Evolutionary conservation across 1,140 invertebrate species (phyloP), one percentile per base, ranked within the genome.

Genomic region (Papilio glaucus): DNA sequence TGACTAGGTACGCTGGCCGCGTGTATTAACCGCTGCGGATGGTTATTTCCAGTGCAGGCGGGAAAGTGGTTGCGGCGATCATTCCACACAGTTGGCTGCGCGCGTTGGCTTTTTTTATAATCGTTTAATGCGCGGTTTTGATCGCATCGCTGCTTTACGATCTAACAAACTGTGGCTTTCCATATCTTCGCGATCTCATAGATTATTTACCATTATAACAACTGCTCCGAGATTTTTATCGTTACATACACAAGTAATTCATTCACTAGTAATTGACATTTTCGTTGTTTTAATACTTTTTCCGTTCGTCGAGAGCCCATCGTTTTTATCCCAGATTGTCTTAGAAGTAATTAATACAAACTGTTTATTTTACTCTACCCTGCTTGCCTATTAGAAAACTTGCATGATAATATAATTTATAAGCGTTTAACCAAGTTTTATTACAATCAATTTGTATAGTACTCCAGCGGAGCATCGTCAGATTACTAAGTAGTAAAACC

Each of bases 61-160:
- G 53, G 77, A 82, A 79, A 76, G 75, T 75, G 71, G 75, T 72
- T 75, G 78, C 82, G 29, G 29, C 29, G 79, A 77, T 84, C 76
- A 83, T 84, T 84, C 78, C 77, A 79, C 71, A 72, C 78, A 75
- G 79, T 80, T 79, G 78, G 72, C 60, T 80, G 73, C 75, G 76
- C 73, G 75, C 10, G 38, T 45, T n/a, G 26, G 53, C 60, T 45
- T 74, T 75, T 85, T 82, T 85, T 84, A 78, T 81, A 72, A 76
- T 72, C 74, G 60, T 61, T 72, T 86, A 83, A 83, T 78, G 77
- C 79, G 77, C 77, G 80, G 83, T 85, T 80, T 79, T 70, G 72
- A 76, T 80, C 77, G 77, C 79, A 69, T 73, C 71, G 53, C 45
- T 71, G 74, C 78, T 83, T 80, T 82, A 82, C 73, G 75, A 77